A percentile compares a stretch with the other conserved stretches of the same genome.
phyloP scores from a whole-genome alignment of 1,140 invertebrate species.

The Tetranychus cinnabarinus region DNA sequence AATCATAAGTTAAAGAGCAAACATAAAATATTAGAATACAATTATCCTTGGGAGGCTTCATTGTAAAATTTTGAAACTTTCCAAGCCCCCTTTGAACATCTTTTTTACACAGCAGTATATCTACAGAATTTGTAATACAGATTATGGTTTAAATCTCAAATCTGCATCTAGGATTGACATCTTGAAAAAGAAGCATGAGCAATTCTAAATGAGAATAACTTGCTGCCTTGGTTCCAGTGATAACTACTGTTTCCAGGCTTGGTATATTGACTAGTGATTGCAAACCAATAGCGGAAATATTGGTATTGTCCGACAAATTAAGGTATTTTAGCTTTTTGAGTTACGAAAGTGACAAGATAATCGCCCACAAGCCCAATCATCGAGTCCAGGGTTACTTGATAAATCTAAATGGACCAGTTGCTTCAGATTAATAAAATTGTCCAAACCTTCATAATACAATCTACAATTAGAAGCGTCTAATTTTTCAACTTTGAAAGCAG shows the following conservation, averaged over 20 bases:
- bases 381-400: slow-evolving; percentile 1
- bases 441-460: slow-evolving; percentile 6
- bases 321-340: slow-evolving; percentile 2
- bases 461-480: background rate
- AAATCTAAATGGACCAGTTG: slow-evolving; percentile 6
- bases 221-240: slow-evolving; percentile 4
- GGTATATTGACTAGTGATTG: slow-evolving; percentile 5
- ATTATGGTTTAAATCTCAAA: background rate
- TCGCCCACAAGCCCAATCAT: slow-evolving; percentile 9
- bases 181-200: slow-evolving; percentile 3
- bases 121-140: no score
- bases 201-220: slow-evolving; percentile 4
- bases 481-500: background rate
- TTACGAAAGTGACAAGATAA: slow-evolving; percentile 6
- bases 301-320: background rate
- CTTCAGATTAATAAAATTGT: slow-evolving; percentile 6
- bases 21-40: no score
- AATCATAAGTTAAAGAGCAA: no score
- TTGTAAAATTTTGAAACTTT: no score
- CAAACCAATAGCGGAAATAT: background rate
- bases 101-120: no score
- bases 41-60: no score
- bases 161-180: slow-evolving; percentile 6
- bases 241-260: slow-evolving; percentile 4
- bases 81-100: no score